Evolutionary conservation across 2,113 vertebrate species (phyloP), one percentile per base, ranked within the genome.

Genomic region (Crotalus tigris): DNA sequence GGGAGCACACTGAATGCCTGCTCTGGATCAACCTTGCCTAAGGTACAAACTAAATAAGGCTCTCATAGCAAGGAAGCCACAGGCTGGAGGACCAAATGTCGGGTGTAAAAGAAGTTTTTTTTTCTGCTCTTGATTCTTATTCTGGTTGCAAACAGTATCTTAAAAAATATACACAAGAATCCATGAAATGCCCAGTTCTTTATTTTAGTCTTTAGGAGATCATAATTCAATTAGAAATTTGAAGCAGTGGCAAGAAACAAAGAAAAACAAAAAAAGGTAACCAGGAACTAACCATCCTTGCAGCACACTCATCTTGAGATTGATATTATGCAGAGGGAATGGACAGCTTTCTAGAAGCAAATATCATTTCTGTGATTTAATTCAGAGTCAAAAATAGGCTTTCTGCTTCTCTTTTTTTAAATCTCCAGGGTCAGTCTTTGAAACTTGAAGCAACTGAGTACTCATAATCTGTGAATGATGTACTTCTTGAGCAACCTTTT

Each of bases 401-500:
- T 90, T 64, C 55, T 95, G 53, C 23, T 10, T 44, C 33, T 89
- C 9, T 89, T 23, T 85, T 87, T 49, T n/a, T 7, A 75, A 91
- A 58, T 87, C 94, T 94, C 87, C 81, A 58, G 10, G 93, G 89
- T 91, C 89, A 88, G 2, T 88, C 54, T 89, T 90, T 95, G 49
- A 95, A 91, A 94, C 92, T 51, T 87, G 19, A 94, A 89, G 85
- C 44, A n/a, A 7, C 92, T 91, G 57, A 91, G 55, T 87, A 93
- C 49, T 57, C 51, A 92, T 91, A 94, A 92, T n/a, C 88, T 58
- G 88, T 94, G 91, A 59, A 95, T 97, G 92, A 94, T 93, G 95
- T 93, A 53, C 88, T 94, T 96, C 95, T 92, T 93, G 91, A 21
- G 91, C 87, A 96, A 90, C 69, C 54, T 96, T 96, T 96, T 95